Conservation (phyloP, 2,797 vertebrate genomes). For the Danionella dracula region DNA sequence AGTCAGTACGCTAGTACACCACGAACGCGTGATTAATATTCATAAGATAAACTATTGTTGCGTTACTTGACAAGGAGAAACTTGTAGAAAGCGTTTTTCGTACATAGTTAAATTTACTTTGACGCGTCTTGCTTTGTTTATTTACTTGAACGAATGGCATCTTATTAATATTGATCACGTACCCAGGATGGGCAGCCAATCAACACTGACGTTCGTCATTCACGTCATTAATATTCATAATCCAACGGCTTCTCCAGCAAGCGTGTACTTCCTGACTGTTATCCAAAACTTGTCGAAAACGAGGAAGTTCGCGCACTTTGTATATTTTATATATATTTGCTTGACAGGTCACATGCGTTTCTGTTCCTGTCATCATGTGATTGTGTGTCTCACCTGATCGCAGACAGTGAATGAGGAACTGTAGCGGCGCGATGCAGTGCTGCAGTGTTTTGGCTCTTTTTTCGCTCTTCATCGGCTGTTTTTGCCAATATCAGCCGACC, state of each 20-base stretch:
- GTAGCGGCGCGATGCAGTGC: constrained; percentile 35
- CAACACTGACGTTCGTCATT: not conserved
- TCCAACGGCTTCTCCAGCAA: not conserved
- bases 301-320: not conserved
- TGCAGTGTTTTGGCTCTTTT: not conserved
- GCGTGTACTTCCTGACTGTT: too few species aligned
- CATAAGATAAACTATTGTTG: too few species aligned
- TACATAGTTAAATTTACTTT: too few species aligned
- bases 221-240: constrained; percentile 2
- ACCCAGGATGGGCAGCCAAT: too few species aligned
- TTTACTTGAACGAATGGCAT: too few species aligned
- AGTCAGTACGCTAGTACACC: too few species aligned
- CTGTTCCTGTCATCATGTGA: not conserved
- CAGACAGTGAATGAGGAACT: not conserved
- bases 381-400: not conserved
- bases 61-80: too few species aligned
- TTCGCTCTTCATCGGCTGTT: constrained; percentile 31
- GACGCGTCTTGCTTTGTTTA: too few species aligned
- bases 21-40: too few species aligned
- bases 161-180: too few species aligned
- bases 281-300: not conserved
- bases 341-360: not conserved
- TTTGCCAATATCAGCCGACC: constrained; percentile 68
- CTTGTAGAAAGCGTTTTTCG: too few species aligned
- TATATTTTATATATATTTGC: not conserved